These are phyloP conservation scores for Cryptoblepharus egeriae DNA, from an alignment of 2,797 vertebrate species.

Conservation along the genomic window DNA sequence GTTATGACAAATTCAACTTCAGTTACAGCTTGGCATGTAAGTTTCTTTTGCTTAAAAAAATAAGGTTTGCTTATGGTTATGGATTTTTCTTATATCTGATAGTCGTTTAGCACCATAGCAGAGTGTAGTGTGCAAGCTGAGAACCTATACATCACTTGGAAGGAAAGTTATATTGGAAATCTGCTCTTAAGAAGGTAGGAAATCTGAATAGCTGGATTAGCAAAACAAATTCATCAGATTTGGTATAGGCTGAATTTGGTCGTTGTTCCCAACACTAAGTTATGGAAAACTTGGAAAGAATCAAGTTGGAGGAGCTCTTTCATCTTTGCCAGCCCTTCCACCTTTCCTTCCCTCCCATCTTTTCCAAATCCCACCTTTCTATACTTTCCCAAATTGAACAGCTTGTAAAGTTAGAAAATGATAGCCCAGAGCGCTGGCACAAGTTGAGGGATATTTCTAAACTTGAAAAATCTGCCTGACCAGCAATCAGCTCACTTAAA, in stretches of 20 bases:
- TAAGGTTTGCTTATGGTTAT: background rate
- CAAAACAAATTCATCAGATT: background rate
- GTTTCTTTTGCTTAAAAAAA: no score
- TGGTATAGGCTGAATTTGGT: background rate
- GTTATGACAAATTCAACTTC: constrained; percentile 88
- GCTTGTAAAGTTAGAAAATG: no score
- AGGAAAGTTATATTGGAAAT: background rate
- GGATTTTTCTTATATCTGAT: background rate
- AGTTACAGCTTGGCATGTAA: constrained; percentile 91
- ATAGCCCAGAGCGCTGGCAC: background rate
- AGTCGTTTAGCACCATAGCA: background rate
- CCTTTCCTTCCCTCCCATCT: no score
- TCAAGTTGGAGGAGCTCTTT: no score
- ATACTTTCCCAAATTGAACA: background rate
- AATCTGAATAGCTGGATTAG: background rate
- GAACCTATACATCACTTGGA: background rate
- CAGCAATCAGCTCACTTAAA: background rate
- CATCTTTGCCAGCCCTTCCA: background rate
- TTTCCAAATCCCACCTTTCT: no score
- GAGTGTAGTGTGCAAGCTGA: background rate
- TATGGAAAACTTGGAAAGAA: background rate
- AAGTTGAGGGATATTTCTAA: background rate
- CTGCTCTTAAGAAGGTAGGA: background rate
- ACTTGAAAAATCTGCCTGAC: background rate
- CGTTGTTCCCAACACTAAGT: no score